Conservation (phyloP, 2,888 invertebrate species). For the Hermaeophaga mercurialis region DNA sequence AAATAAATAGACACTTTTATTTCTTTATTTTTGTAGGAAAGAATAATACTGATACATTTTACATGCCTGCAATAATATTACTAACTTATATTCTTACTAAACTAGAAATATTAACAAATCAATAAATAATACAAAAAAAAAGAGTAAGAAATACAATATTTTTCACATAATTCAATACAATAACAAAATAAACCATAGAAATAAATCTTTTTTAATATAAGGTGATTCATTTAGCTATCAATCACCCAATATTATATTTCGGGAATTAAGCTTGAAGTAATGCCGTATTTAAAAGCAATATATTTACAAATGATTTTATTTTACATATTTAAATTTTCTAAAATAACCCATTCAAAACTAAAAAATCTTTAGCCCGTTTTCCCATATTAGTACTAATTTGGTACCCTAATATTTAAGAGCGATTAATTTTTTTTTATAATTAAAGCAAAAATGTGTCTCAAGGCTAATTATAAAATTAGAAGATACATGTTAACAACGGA, state of each 20-base stretch:
- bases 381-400: too few species aligned
- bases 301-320: slow-evolving; percentile 14
- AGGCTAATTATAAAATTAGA: too few species aligned
- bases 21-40: slow-evolving; percentile 48
- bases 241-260: slow-evolving; percentile 17
- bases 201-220: too few species aligned
- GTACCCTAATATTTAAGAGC: too few species aligned
- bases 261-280: slow-evolving; percentile 19
- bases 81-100: slow-evolving; percentile 36
- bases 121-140: slow-evolving; percentile 46
- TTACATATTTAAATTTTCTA: too few species aligned
- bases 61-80: slow-evolving; percentile 45
- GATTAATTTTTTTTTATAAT: too few species aligned
- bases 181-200: slow-evolving; percentile 6
- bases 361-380: too few species aligned
- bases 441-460: too few species aligned
- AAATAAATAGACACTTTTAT: slow-evolving; percentile 44
- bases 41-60: slow-evolving; percentile 55
- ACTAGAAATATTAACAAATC: slow-evolving; percentile 44
- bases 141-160: slow-evolving; percentile 29
- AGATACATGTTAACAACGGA: too few species aligned
- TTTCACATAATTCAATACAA: slow-evolving; percentile 29
- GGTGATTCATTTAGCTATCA: too few species aligned
- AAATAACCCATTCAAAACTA: too few species aligned
- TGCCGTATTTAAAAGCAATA: slow-evolving; percentile 10